A percentile compares a stretch with the other conserved stretches of the same genome.
Conservation (phyloP, 2,888 invertebrate species). For the Andrena bucephala region DNA sequence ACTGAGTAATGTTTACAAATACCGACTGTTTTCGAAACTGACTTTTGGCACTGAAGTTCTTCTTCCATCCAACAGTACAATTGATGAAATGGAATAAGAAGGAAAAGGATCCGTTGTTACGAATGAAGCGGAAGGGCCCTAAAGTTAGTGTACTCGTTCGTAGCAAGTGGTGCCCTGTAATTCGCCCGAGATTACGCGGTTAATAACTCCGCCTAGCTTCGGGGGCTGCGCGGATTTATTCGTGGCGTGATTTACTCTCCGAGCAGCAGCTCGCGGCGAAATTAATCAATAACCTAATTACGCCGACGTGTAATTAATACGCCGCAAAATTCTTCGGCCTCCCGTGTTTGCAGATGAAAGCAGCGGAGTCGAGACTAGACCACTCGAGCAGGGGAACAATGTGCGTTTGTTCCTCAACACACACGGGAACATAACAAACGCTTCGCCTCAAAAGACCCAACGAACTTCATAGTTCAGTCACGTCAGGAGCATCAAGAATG, state of each 20-base stretch:
- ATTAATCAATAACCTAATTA: constrained; percentile 44
- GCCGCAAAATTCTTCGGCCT: constrained; percentile 16
- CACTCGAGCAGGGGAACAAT: background rate
- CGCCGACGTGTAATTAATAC: constrained; percentile 36
- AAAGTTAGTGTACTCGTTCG: background rate
- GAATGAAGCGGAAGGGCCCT: background rate
- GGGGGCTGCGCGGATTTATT: constrained; percentile 14
- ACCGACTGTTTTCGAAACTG: no score
- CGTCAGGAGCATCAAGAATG: background rate
- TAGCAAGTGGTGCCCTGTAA: background rate
- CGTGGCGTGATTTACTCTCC: constrained; percentile 1
- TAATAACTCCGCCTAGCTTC: constrained; percentile 12
- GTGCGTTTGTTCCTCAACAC: background rate
- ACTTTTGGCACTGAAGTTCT: no score
- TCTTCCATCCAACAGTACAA: no score
- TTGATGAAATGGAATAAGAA: background rate
- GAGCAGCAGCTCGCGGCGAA: background rate
- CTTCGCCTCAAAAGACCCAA: background rate
- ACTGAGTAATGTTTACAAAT: no score
- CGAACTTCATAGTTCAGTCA: background rate
- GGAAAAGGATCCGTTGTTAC: background rate
- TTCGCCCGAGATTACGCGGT: background rate
- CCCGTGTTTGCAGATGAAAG: background rate
- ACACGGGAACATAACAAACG: background rate
- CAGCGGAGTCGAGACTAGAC: background rate